Percentiles rank a stretch among this genome's conserved stretches.
phyloP scores from a whole-genome alignment of 2,888 invertebrate species.

The Glaucopsyche alexis region DNA sequence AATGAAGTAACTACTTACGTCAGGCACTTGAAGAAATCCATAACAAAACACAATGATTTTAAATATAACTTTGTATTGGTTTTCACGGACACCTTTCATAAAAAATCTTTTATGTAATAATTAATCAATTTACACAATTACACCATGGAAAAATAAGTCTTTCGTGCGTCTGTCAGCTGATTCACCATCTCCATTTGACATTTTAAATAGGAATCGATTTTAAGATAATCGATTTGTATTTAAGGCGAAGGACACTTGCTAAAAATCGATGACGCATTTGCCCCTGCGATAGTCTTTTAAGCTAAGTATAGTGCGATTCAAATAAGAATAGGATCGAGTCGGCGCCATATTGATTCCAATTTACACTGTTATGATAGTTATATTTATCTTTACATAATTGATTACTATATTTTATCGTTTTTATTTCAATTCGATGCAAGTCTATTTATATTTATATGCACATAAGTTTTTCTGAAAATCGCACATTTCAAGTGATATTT shows the following conservation, averaged over 20 bases:
- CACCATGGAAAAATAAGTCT: constrained; percentile 65
- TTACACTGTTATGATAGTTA: too few species aligned
- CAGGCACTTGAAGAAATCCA: constrained; percentile 26
- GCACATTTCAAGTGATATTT: too few species aligned
- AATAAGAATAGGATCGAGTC: too few species aligned
- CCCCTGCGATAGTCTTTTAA: too few species aligned
- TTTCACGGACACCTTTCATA: constrained; percentile 16
- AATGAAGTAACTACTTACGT: constrained; percentile 20
- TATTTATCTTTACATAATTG: too few species aligned
- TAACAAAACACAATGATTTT: constrained; percentile 25
- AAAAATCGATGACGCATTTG: not conserved
- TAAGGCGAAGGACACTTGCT: not conserved
- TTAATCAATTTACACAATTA: constrained; percentile 59
- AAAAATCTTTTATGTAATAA: constrained; percentile 71
- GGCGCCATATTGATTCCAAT: too few species aligned
- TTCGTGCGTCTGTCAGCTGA: constrained; percentile 75
- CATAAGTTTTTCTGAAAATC: too few species aligned
- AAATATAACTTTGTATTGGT: constrained; percentile 28
- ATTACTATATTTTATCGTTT: too few species aligned
- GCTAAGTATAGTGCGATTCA: too few species aligned
- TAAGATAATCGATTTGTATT: not conserved
- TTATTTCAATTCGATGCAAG: too few species aligned
- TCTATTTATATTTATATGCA: too few species aligned
- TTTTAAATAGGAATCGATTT: constrained; percentile 30
- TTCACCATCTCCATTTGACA: constrained; percentile 49